phyloP scores from a whole-genome alignment of 2,113 vertebrate species.

The Lonchura striata region DNA sequence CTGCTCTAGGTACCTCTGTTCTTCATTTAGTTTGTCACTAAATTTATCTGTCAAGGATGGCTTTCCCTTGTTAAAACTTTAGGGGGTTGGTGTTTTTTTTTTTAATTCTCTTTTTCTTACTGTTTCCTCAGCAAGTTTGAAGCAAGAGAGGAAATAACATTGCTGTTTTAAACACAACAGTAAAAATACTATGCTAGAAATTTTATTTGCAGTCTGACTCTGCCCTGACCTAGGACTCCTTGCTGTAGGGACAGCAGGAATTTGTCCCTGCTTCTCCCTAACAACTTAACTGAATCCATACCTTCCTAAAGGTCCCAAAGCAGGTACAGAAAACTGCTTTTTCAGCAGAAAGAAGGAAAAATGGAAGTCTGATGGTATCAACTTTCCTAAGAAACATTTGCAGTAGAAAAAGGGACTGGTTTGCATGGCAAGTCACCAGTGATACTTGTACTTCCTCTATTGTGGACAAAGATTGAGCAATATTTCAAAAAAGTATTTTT shows the following conservation, averaged over 20 bases:
- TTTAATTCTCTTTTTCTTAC: neutral
- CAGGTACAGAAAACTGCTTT: neutral
- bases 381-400: neutral
- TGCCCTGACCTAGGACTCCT: neutral
- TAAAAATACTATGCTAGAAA: neutral
- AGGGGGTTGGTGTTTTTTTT: fast-evolving
- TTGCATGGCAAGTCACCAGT: neutral
- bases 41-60: neutral
- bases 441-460: neutral
- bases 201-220: neutral
- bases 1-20: neutral
- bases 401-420: neutral
- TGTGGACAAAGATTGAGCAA: neutral
- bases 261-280: neutral
- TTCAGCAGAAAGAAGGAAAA: neutral
- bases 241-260: neutral
- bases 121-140: neutral
- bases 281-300: neutral
- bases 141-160: neutral
- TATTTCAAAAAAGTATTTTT: neutral
- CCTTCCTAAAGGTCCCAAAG: neutral
- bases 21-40: neutral
- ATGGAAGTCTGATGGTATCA: neutral
- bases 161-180: neutral
- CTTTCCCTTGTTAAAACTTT: neutral